Evolutionary conservation across 2,888 invertebrate genomes (phyloP).

Genomic region (Iphiclides podalirius): DNA sequence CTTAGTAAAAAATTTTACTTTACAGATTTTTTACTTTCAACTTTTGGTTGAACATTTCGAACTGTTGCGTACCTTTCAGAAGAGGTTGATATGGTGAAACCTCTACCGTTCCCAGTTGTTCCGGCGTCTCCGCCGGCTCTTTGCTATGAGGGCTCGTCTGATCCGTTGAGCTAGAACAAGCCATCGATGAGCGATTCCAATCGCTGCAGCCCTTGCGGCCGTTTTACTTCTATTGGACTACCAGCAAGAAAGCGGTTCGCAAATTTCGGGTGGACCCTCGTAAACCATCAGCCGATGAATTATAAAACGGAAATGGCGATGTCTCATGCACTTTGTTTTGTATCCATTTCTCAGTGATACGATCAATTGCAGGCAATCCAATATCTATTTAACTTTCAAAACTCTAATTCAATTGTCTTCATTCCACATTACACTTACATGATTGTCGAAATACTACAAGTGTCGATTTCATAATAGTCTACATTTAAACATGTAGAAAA

Average conservation of each 20-base stretch:
- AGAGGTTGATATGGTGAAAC: conserved; percentile 77
- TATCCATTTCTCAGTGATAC: neutral
- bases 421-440: too few relatives aligned
- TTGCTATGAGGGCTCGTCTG: conserved; percentile 71
- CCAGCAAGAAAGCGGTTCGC: conserved; percentile 16
- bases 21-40: too few relatives aligned
- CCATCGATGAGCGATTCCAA: neutral
- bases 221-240: conserved; percentile 13
- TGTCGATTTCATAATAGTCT: too few relatives aligned
- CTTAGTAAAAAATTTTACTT: too few relatives aligned
- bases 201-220: too few relatives aligned
- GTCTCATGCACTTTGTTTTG: conserved; percentile 9
- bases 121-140: conserved; percentile 66
- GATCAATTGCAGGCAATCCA: conserved; percentile 15
- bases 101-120: conserved; percentile 56
- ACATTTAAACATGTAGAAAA: too few relatives aligned
- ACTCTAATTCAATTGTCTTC: too few relatives aligned
- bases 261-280: too few relatives aligned
- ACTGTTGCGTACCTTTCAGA: conserved; percentile 73
- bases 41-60: too few relatives aligned
- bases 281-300: too few relatives aligned
- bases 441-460: too few relatives aligned
- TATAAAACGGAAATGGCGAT: neutral
- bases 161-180: conserved; percentile 65
- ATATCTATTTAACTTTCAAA: neutral